Conservation (phyloP, 2,888 invertebrate genomes). For the Lycophotia porphyrea region DNA sequence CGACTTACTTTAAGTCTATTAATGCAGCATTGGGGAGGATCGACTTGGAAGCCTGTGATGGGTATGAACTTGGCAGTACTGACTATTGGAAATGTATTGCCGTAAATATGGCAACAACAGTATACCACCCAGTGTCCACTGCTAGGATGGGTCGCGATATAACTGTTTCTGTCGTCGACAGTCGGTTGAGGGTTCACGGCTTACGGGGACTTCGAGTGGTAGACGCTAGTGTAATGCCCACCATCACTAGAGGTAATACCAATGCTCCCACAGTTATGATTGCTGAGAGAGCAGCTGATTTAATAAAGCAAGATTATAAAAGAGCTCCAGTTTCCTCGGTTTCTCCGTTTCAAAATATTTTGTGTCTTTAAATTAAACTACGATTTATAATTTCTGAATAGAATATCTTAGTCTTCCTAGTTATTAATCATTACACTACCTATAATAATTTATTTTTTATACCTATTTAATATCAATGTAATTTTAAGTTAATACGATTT, state of each 20-base stretch:
- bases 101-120: slow-evolving; percentile 41
- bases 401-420: neutral
- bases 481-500: neutral
- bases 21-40: slow-evolving; percentile 32
- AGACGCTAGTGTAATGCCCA: slow-evolving; percentile 94
- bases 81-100: slow-evolving; percentile 54
- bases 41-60: slow-evolving; percentile 31
- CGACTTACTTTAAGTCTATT: slow-evolving; percentile 49
- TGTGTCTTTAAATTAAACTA: neutral
- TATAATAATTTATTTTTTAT: neutral
- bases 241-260: slow-evolving; percentile 93
- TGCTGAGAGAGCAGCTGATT: slow-evolving; percentile 87
- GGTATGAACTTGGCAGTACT: slow-evolving; percentile 33
- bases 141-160: slow-evolving; percentile 50
- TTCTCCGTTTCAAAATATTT: neutral
- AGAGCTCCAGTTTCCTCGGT: neutral
- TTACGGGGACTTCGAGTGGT: slow-evolving; percentile 85
- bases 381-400: neutral
- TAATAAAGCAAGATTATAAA: slow-evolving; percentile 63
- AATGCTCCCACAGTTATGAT: slow-evolving; percentile 95
- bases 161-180: slow-evolving; percentile 43
- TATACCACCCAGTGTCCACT: slow-evolving; percentile 55
- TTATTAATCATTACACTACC: neutral
- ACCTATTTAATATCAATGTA: neutral
- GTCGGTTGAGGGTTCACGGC: slow-evolving; percentile 56